phyloP scores from a whole-genome alignment of 2,888 invertebrate species.

The Pyrocoelia pectoralis region DNA sequence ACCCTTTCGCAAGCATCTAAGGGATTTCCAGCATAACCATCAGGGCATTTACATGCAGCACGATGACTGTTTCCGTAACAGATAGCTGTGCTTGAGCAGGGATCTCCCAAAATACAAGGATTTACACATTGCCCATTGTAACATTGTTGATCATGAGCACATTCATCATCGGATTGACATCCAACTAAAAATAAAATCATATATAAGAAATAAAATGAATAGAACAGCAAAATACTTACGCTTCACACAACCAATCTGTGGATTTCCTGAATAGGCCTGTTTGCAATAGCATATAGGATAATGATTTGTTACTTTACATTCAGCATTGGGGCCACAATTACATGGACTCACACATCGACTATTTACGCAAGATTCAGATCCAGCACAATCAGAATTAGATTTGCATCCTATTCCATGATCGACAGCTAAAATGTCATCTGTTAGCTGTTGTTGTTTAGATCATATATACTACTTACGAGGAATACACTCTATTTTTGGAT shows the following conservation, averaged over 20 bases:
- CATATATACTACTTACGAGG: slow-evolving; percentile 73
- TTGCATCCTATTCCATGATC: slow-evolving; percentile 76
- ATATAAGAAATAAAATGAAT: too few relatives aligned
- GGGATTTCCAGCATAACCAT: slow-evolving; percentile 82
- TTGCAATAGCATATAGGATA: slow-evolving; percentile 86
- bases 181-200: slow-evolving; percentile 71
- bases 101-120: slow-evolving; percentile 80
- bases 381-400: slow-evolving; percentile 81
- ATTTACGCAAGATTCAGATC: slow-evolving; percentile 85
- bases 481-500: slow-evolving; percentile 74
- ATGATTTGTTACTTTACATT: slow-evolving; percentile 83
- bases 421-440: slow-evolving; percentile 61
- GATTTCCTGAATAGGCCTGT: slow-evolving; percentile 85
- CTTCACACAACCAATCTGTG: slow-evolving; percentile 81
- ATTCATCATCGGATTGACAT: slow-evolving; percentile 84
- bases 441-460: neutral
- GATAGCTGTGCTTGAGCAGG: slow-evolving; percentile 84
- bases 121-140: slow-evolving; percentile 83
- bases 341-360: slow-evolving; percentile 83
- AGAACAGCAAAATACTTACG: slow-evolving; percentile 65
- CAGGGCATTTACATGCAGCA: slow-evolving; percentile 80
- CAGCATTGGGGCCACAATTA: slow-evolving; percentile 83
- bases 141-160: slow-evolving; percentile 81
- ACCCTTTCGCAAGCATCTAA: slow-evolving; percentile 78
- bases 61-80: slow-evolving; percentile 84